Base-by-base conservation (phyloP, 1,140 invertebrate genomes). In the Cyphomyrmex costatus region DNA sequence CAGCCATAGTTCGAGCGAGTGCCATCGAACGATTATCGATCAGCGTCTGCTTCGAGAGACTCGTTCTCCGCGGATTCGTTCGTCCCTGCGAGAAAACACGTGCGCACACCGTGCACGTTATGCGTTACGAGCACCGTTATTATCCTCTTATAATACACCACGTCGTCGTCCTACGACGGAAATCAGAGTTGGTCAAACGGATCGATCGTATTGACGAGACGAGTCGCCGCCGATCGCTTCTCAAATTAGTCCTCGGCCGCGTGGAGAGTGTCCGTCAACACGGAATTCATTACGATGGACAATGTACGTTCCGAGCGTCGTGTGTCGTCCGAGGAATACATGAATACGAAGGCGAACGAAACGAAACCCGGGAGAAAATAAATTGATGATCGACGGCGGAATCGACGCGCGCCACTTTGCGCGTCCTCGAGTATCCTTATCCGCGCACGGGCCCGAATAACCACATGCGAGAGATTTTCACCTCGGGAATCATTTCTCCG, bases 401-500 rank as follows among this genome's bases (percentile, higher is more conserved):
- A 42, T 42, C 36, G 36, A 42, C 36, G 36, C 21, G 49, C 65
- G 27, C 33, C 21, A 27, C 53, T 19, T 70, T 27, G 10, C n/a
- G n/a, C 30, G 16, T 46, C 19, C 5, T 30, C 36, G 42, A 70
- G 61, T 42, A 36, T 70, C 51, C 56, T 71, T 16, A 24, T 33
- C 60, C 33, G 21, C n/a, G 33, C 21, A 42, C 36, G 36, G 36
- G 36, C 36, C 56, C n/a, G 14, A 82, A 46, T n/a, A 19, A 10
- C 3, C 46, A 16, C 7, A n/a, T n/a, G 36, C 56, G 56, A 53
- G 33, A 65, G 63, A 66, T 66, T 80, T 80, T 71, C 65, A 56
- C 78, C 30, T 33, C 2, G 16, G 36, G 19, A 58, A 58, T 58
- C 70, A 82, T 82, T 71, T 82, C 78, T 71, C 66, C 36, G 7